A percentile compares a stretch with the other conserved stretches of the same genome.
Conservation (phyloP, 2,797 vertebrate genomes). For the Gallirallus australis region DNA sequence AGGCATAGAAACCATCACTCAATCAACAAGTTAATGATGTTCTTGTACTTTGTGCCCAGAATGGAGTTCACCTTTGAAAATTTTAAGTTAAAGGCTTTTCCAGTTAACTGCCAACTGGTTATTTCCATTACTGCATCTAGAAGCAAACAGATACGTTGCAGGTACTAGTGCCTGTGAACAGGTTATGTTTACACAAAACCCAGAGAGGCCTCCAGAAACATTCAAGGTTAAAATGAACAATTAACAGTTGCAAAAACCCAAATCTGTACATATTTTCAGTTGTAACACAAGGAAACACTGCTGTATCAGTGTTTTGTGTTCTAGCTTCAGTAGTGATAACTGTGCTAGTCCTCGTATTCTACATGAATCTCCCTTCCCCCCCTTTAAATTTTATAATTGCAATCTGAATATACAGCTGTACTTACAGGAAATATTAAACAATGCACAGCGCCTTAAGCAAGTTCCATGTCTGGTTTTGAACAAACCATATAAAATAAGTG, state of each 20-base stretch:
- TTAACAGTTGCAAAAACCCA: background rate
- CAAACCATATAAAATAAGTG: slow-evolving; percentile 67
- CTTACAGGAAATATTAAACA: slow-evolving; percentile 75
- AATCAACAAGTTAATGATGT: background rate
- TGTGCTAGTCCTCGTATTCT: slow-evolving; percentile 49
- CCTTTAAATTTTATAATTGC: slow-evolving; percentile 64
- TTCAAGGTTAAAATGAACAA: slow-evolving; percentile 66
- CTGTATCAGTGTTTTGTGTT: slow-evolving; percentile 33
- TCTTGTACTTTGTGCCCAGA: background rate
- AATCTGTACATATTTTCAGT: slow-evolving; percentile 70
- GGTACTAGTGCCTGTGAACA: slow-evolving; percentile 56
- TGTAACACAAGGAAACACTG: slow-evolving; percentile 46
- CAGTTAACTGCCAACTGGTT: slow-evolving; percentile 32
- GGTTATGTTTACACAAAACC: slow-evolving; percentile 64
- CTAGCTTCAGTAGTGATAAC: slow-evolving; percentile 34
- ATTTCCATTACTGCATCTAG: slow-evolving; percentile 62
- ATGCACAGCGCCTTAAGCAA: slow-evolving; percentile 68
- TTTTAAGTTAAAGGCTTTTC: slow-evolving; percentile 40
- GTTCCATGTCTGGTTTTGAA: slow-evolving; percentile 61
- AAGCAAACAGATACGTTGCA: slow-evolving; percentile 39
- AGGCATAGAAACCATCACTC: slow-evolving; percentile 24
- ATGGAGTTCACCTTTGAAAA: slow-evolving; percentile 16
- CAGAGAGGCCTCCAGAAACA: slow-evolving; percentile 68
- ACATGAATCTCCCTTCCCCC: slow-evolving; percentile 25
- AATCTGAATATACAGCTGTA: slow-evolving; percentile 72